Percentiles rank a stretch among this genome's conserved stretches.
phyloP scores from a whole-genome alignment of 2,888 invertebrate species.

The Dermolepida albohirtum region DNA sequence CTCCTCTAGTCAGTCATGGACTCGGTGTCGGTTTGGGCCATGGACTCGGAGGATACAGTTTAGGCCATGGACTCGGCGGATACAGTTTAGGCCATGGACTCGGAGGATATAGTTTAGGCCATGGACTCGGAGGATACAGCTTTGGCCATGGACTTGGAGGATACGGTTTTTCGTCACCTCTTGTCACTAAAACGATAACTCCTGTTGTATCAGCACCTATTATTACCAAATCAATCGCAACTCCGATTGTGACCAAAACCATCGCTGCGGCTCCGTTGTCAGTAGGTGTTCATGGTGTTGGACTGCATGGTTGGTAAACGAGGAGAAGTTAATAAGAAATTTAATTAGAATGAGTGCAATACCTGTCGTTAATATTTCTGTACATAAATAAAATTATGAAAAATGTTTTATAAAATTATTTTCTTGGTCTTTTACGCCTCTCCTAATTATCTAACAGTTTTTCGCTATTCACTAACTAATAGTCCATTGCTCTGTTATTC shows the following conservation, averaged over 20 bases:
- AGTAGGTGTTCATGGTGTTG: conserved; percentile 23
- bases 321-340: background rate
- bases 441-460: too few relatives aligned
- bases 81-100: conserved; percentile 16
- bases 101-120: conserved; percentile 3
- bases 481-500: too few relatives aligned
- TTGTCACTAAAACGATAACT: conserved; percentile 25
- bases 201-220: conserved; percentile 30
- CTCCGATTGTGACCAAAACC: conserved; percentile 19
- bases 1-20: conserved; percentile 26
- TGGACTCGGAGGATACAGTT: conserved; percentile 9
- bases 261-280: conserved; percentile 21
- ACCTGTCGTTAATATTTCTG: conserved; percentile 25
- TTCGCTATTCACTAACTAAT: too few relatives aligned
- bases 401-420: conserved; percentile 4
- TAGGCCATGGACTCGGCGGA: conserved; percentile 11
- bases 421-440: too few relatives aligned
- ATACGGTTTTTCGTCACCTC: conserved; percentile 15
- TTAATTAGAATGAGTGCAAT: conserved; percentile 31
- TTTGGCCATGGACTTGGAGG: background rate
- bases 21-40: conserved; percentile 21
- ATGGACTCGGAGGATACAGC: conserved; percentile 19
- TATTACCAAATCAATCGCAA: conserved; percentile 15
- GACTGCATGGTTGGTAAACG: conserved; percentile 30
- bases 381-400: conserved; percentile 28